Evolutionary conservation across 2,888 invertebrate genomes (phyloP).

Genomic region (Ditylenchus weischeri): DNA sequence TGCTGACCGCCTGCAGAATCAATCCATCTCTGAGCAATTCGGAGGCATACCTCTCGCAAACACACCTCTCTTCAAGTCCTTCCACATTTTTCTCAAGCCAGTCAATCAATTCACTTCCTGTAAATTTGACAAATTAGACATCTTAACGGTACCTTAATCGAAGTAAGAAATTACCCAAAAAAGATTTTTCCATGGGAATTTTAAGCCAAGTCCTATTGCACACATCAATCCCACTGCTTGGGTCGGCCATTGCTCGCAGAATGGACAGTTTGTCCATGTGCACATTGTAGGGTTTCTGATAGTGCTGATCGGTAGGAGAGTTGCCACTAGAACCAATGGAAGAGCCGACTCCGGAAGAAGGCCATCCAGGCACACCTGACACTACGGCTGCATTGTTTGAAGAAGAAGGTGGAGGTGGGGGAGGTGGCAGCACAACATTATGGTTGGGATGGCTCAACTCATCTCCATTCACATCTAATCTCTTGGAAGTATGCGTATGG

Average conservation of each 20-base stretch:
- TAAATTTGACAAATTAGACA: not conserved
- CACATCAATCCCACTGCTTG: conserved; percentile 16
- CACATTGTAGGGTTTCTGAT: not conserved
- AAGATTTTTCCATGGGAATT: conserved; percentile 4
- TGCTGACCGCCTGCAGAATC: conserved; percentile 23
- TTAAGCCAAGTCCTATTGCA: not conserved
- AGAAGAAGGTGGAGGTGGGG: conserved; percentile 1
- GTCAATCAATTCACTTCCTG: conserved; percentile 23
- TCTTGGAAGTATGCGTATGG: not conserved
- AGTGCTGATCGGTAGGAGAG: not conserved
- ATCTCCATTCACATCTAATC: not conserved
- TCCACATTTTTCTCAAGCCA: conserved; percentile 27
- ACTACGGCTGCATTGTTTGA: conserved; percentile 10
- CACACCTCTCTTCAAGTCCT: conserved; percentile 23
- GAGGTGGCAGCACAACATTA: conserved; percentile 1
- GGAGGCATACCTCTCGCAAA: conserved; percentile 27
- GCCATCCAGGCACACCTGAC: conserved; percentile 15
- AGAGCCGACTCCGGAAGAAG: conserved; percentile 26
- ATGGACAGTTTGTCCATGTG: conserved; percentile 11
- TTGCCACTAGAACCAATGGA: conserved; percentile 20
- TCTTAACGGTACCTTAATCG: not conserved
- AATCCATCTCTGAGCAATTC: conserved; percentile 26
- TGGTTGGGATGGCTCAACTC: not conserved
- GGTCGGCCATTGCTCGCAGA: conserved; percentile 25
- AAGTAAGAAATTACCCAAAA: conserved; percentile 3